A percentile compares a stretch with the other conserved stretches of the same genome.
These are phyloP conservation scores for Zophobas morio DNA, from an alignment of 1,140 invertebrate genomes.

Conservation along the genomic window DNA sequence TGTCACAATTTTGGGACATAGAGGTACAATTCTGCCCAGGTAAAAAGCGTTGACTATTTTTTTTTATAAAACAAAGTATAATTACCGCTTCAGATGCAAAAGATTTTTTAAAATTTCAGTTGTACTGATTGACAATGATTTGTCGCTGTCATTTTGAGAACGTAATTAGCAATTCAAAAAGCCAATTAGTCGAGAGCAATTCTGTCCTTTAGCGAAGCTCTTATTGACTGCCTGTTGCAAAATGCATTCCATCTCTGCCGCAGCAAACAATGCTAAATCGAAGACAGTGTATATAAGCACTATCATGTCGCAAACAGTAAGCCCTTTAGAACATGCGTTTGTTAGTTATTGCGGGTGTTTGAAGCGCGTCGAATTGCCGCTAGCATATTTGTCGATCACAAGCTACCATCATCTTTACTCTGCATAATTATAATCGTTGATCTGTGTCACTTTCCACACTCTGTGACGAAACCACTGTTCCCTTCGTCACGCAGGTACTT, in stretches of 20 bases:
- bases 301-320: conserved; percentile 31
- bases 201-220: conserved; percentile 44
- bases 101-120: conserved; percentile 44
- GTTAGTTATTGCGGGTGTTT: too few relatives aligned
- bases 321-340: conserved; percentile 43
- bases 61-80: neutral
- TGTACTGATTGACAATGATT: conserved; percentile 40
- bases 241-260: conserved; percentile 46
- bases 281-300: conserved; percentile 23
- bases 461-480: too few relatives aligned
- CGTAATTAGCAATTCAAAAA: conserved; percentile 50
- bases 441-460: too few relatives aligned
- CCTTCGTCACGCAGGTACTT: neutral
- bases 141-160: conserved; percentile 44
- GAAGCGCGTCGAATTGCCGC: too few relatives aligned
- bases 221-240: conserved; percentile 48
- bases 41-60: too few relatives aligned
- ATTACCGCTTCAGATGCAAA: conserved; percentile 38
- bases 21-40: too few relatives aligned
- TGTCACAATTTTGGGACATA: too few relatives aligned
- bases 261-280: conserved; percentile 45
- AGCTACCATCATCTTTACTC: too few relatives aligned
- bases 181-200: conserved; percentile 50
- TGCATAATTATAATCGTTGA: too few relatives aligned
- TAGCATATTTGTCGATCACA: too few relatives aligned